Conservation (phyloP, 2,113 vertebrate genomes). For the Atractosteus spatula region DNA sequence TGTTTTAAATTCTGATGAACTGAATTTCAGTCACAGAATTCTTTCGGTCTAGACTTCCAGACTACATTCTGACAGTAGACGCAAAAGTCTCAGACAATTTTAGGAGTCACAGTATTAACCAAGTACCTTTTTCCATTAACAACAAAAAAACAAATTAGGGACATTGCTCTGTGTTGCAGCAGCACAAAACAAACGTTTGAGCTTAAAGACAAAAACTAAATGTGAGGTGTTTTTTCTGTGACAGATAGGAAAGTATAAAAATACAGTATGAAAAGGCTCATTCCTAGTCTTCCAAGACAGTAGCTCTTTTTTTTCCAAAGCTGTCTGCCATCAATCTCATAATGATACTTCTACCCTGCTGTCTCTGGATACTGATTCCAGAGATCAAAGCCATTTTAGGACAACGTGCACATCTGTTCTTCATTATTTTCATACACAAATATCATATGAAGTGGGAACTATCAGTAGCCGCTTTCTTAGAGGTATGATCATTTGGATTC, state of each 20-base stretch:
- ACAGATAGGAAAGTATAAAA: neutral
- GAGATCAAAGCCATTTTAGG: constrained; percentile 20
- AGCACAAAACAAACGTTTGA: neutral
- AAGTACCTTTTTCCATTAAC: constrained; percentile 53
- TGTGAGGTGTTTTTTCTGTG: too few relatives aligned
- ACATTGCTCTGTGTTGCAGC: neutral
- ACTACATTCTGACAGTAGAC: constrained; percentile 77
- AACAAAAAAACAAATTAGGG: neutral
- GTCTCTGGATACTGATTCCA: constrained; percentile 10
- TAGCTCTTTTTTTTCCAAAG: constrained; percentile 14
- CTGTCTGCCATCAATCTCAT: constrained; percentile 5
- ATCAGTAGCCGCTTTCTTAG: neutral
- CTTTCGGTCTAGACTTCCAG: constrained; percentile 79
- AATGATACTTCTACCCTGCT: neutral
- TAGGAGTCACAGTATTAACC: constrained; percentile 63
- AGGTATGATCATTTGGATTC: neutral
- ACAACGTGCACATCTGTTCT: constrained; percentile 8
- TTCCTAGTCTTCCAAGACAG: constrained; percentile 15
- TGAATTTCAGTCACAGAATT: constrained; percentile 72
- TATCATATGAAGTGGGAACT: constrained; percentile 12
- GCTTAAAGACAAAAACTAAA: too few relatives aligned
- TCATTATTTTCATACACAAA: constrained; percentile 23
- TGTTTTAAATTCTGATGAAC: constrained; percentile 76
- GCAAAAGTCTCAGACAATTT: constrained; percentile 69
- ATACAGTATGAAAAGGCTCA: constrained; percentile 1